These are phyloP conservation scores for Cranoglanis bouderius DNA, from an alignment of 2,113 vertebrate genomes.

Conservation along the genomic window DNA sequence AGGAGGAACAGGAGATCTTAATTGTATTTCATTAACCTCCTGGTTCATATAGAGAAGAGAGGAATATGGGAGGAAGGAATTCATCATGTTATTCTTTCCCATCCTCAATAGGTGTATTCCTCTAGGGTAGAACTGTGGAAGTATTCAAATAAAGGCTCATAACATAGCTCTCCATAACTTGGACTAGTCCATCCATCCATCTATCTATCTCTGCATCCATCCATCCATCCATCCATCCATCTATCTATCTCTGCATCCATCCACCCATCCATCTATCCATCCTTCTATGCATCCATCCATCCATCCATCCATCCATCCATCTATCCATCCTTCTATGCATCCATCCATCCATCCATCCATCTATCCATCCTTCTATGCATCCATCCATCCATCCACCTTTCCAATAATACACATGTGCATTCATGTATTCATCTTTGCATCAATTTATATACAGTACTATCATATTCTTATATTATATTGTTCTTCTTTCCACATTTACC, in stretches of 20 bases:
- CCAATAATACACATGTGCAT: not conserved
- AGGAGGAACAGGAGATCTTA: slow-evolving; percentile 26
- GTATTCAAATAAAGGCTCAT: not conserved
- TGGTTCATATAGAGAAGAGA: not conserved
- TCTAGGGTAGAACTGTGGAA: not conserved
- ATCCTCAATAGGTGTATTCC: not conserved
- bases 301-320: not conserved
- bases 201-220: not conserved
- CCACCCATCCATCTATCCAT: not conserved
- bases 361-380: not conserved
- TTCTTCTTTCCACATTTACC: not conserved
- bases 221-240: not conserved
- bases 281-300: not conserved
- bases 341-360: not conserved
- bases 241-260: not conserved
- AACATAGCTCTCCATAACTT: not conserved
- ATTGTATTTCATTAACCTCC: slow-evolving; percentile 50
- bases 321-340: not conserved
- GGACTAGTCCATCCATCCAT: not conserved
- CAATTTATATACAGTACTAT: not conserved
- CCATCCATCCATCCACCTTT: slow-evolving; percentile 9
- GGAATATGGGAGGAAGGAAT: not conserved
- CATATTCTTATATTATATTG: not conserved
- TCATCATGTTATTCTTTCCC: not conserved
- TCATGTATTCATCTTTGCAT: not conserved